A percentile compares a stretch with the other conserved stretches of the same genome.
Evolutionary conservation across 2,888 invertebrate genomes (phyloP).

Genomic region (Plutella xylostella): DNA sequence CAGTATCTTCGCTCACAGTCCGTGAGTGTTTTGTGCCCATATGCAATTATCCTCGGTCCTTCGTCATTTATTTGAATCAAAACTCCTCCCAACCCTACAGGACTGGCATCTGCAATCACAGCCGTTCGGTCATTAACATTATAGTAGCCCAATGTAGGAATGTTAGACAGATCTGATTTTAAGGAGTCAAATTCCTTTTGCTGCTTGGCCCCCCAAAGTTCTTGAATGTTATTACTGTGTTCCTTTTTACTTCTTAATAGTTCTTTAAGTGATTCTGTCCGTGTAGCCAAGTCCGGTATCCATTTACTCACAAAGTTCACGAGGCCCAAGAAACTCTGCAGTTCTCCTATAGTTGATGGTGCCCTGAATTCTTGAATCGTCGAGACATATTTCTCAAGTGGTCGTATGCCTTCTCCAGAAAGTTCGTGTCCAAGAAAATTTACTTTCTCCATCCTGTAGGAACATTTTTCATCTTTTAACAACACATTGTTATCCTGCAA

Average conservation of each 20-base stretch:
- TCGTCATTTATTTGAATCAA: conserved; percentile 13
- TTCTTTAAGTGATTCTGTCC: conserved; percentile 18
- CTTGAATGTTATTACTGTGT: conserved; percentile 2
- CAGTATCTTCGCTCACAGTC: conserved; percentile 22
- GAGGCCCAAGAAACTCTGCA: conserved; percentile 25
- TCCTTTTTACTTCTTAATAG: conserved; percentile 9
- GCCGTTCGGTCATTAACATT: conserved; percentile 15
- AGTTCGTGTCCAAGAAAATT: conserved; percentile 12
- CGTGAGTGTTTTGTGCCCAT: conserved; percentile 20
- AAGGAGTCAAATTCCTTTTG: background rate
- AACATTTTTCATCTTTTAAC: conserved; percentile 4
- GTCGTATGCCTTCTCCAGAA: conserved; percentile 15
- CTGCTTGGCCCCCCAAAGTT: conserved; percentile 14
- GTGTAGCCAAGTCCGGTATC: conserved; percentile 21
- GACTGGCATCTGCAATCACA: conserved; percentile 21
- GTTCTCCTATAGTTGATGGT: conserved; percentile 19
- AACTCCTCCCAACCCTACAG: conserved; percentile 19
- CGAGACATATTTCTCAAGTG: conserved; percentile 19
- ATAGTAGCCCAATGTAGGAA: conserved; percentile 16
- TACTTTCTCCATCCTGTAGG: background rate
- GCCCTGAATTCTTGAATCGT: conserved; percentile 15
- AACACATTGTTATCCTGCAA: conserved; percentile 4
- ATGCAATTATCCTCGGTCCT: conserved; percentile 23
- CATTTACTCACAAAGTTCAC: conserved; percentile 22
- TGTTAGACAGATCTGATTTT: background rate